Base-by-base conservation (phyloP, 2,888 invertebrate species). In the Auanema freiburgensis region DNA sequence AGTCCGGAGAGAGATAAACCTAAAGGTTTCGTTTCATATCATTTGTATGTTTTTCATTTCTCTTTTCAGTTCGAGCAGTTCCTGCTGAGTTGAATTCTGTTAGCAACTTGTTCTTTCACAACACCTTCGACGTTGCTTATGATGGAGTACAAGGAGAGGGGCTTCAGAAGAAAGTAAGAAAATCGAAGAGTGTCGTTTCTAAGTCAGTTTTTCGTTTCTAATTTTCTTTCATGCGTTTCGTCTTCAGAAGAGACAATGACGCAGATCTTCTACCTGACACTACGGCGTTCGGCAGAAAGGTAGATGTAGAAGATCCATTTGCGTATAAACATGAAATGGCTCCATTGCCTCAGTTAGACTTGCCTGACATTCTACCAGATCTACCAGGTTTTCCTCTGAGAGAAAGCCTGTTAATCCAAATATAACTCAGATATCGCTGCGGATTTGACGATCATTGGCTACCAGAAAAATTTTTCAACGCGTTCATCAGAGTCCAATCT, bases 281-380 rank as follows among this genome's bases (percentile, higher is more conserved):
- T 5, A 33, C 33, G 33, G 33, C 33, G 33, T 33, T 33, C 33
- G 33, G 33, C 33, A 33, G 8, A 33, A 33, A 33, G 8, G 33
- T 33, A 8, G 33, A 33, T 33, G 33, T 33, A 3, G 33, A 33
- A 33, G 33, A 33, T 33, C 33, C 33, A 8, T 46, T 46, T 10
- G 46, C 46, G 21, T 46, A 46, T 21, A 21, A 46, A 21, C 16
- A 46, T 10, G 46, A 42, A 44, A 41, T 61, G 14, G 54, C 56
- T 11, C 54, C 57, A 25, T 59, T 59, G 1, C 59, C 62, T 23
- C 62, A 62, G 8, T 59, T 73, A 3, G 65, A 69, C 11, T 54
- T 75, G 42, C 75, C 75, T 0, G 67, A 66, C 25, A 66, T 61
- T n/a, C 60, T 75, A 14, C 72, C 75, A 0, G 68, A 73, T 51